Evolutionary conservation across 35 echinoderm and acorn worm genomes (phyloP).

Genomic region (Stichopus chloronotus): DNA sequence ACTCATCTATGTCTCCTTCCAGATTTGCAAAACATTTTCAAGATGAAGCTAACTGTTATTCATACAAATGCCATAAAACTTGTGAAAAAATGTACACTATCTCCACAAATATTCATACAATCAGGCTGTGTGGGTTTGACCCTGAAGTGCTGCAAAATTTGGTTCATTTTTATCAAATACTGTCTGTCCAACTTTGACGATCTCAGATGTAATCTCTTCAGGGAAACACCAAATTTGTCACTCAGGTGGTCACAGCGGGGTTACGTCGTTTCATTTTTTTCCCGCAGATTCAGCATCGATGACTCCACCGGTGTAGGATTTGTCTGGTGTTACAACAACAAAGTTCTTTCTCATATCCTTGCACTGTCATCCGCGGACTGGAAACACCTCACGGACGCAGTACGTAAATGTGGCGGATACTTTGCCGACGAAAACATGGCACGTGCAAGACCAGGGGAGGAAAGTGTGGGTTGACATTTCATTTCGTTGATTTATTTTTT

Average conservation of each 20-base stretch:
- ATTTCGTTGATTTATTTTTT: no score
- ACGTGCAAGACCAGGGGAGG: not conserved
- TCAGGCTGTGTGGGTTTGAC: no score
- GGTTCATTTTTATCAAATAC: not conserved
- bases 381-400: slow-evolving; percentile 22
- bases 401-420: slow-evolving; percentile 2
- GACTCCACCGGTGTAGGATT: slow-evolving; percentile 45
- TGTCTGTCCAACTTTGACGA: not conserved
- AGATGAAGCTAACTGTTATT: no score
- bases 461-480: not conserved
- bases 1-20: no score
- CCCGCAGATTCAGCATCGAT: slow-evolving; percentile 31
- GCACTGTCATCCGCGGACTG: slow-evolving; percentile 11
- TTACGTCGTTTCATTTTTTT: not conserved
- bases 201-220: not conserved
- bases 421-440: not conserved
- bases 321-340: slow-evolving; percentile 31
- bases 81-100: no score
- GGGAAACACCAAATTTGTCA: no score
- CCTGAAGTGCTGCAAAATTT: no score
- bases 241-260: not conserved
- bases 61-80: no score
- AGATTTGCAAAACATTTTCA: no score
- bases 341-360: slow-evolving; percentile 22
- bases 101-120: no score